Conservation (phyloP, 2,113 vertebrate species). For the Heterocephalus glaber region DNA sequence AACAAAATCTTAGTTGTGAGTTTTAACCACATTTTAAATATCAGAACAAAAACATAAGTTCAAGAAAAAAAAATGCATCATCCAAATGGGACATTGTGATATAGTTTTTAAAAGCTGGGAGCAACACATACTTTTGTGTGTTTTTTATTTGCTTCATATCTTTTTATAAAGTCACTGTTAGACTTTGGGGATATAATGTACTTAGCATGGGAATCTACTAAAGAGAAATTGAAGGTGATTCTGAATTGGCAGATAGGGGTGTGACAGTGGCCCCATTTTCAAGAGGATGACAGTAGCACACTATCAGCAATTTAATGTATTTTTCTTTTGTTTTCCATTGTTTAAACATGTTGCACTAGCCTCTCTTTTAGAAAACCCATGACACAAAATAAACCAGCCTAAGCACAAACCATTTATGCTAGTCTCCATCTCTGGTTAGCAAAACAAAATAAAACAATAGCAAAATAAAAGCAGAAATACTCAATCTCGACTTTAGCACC, state of each 20-base stretch:
- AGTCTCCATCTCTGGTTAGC: constrained; percentile 7
- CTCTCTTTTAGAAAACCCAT: constrained; percentile 34
- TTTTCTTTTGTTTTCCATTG: neutral
- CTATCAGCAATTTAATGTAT: neutral
- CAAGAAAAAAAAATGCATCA: neutral
- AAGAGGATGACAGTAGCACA: neutral
- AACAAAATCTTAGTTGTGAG: neutral
- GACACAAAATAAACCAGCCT: constrained; percentile 17
- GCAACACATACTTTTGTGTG: neutral
- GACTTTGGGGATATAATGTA: neutral
- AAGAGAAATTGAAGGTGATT: neutral
- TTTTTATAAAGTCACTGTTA: neutral
- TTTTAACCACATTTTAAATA: neutral
- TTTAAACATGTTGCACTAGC: constrained; percentile 49
- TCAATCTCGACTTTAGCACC: constrained; percentile 35
- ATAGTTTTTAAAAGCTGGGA: neutral
- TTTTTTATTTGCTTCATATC: neutral
- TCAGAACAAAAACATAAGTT: constrained; percentile 18
- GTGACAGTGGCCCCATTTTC: neutral
- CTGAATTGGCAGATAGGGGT: neutral
- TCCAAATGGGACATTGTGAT: neutral
- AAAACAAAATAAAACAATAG: neutral
- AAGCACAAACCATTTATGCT: constrained; percentile 20
- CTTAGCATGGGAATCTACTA: neutral
- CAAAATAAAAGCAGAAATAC: neutral